Base-by-base conservation (phyloP, 2,888 invertebrate genomes). In the Cepaea hortensis region DNA sequence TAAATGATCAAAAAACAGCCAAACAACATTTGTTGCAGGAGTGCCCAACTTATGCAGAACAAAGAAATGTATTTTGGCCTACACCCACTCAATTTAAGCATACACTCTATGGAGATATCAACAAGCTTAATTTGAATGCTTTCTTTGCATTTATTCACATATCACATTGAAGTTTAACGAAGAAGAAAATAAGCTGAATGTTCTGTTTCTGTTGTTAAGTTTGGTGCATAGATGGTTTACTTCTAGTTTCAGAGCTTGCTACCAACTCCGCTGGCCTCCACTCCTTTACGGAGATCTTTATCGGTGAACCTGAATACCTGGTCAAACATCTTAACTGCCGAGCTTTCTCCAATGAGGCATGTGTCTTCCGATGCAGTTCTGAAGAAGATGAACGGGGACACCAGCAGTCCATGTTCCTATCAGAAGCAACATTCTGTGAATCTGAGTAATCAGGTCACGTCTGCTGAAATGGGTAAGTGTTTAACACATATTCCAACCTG, bases 331-430 rank as follows among this genome's bases (percentile, higher is more conserved):
- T 23, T 75, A 61, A 18, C 50, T 3, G 23, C 18, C 0, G 79
- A 79, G 9, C 11, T 61, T 18, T 35, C 20, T n/a, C 48, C 50
- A 20, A 85, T 85, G 85, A 85, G 81, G 46, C 68, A 81, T 50
- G 79, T 79, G 23, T 72, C 80, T 18, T 85, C 85, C 2, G 85
- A 85, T 73, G 81, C 61, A 13, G 73, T 4, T 48, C 35, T 85
- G 46, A 81, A 81, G 48, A 76, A 50, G 50, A 23, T n/a, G 5
- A 70, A 18, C 50, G 46, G 79, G 79, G 85, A 85, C 50, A 35
- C n/a, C 15, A 80, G 55, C 13, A 65, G 79, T 55, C n/a, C 85
- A 2, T 46, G 85, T 70, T 85, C 62, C 4, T 84, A 61, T 48
- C 68, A 61, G n/a, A 76, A 68, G 68, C 81, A 81, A n/a, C 35